Evolutionary conservation across 2,888 invertebrate species (phyloP), one percentile per base, ranked within the genome.

Genomic region (Tetropium fuscum): DNA sequence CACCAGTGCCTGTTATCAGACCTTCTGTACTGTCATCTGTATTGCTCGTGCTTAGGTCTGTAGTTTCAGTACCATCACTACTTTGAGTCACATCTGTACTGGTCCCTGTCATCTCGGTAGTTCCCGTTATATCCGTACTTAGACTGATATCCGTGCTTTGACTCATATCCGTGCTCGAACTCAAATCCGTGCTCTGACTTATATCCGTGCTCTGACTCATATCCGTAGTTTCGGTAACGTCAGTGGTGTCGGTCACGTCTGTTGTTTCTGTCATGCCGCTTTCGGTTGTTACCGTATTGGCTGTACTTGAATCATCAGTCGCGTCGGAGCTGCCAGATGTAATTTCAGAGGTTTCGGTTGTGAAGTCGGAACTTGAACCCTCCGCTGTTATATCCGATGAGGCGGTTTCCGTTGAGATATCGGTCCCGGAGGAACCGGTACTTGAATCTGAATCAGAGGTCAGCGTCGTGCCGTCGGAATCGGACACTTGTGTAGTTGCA

Each of bases 121-220:
- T 16, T 16, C 68, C 66, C 1, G 60, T 66, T 8, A 71, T 67
- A 5, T 53, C 48, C 20, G 56, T 64, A 36, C 63, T 64, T 41
- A 53, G 64, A n/a, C 74, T 75, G 7, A 76, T 73, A 22, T 34
- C 63, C 19, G 48, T 70, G 2, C 53, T 66, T 51, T 66, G 70
- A n/a, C 73, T 71, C 2, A 11, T 18, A 2, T 8, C 25, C 22
- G 27, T 19, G 27, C 6, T 2, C 5, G 10, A 5, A 13, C 8
- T 13, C 8, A n/a, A n/a, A n/a, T 36, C 36, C n/a, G 36, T 40
- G 22, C 49, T 60, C 18, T 43, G 48, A 22, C 44, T 53, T 19
- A 53, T 36, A 8, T 25, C 15, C 18, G 19, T n/a, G n/a, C n/a
- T n/a, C n/a, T n/a, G n/a, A n/a, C n/a, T n/a, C n/a, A n/a, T 40